These are phyloP conservation scores for Nycteola revayana DNA, from an alignment of 2,888 invertebrate genomes.

Conservation along the genomic window DNA sequence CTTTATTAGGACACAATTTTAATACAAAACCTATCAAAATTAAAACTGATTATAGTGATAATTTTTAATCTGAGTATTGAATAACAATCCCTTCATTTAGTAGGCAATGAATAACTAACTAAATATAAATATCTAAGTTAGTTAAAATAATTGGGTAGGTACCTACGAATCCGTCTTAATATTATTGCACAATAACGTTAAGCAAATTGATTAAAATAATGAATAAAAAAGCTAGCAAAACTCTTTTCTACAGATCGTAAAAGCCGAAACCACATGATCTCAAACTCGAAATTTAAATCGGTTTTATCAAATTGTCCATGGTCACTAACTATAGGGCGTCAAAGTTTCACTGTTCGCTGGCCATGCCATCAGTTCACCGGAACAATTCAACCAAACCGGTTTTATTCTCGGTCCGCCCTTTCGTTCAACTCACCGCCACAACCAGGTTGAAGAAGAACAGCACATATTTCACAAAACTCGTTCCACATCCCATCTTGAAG, in stretches of 20 bases:
- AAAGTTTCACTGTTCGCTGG: slow-evolving; percentile 56
- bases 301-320: slow-evolving; percentile 3
- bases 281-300: slow-evolving; percentile 8
- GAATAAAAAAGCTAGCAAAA: background rate
- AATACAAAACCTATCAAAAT: too few species aligned
- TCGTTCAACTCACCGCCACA: slow-evolving; percentile 86
- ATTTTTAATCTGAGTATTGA: too few species aligned
- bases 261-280: slow-evolving; percentile 10
- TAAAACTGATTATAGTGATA: too few species aligned
- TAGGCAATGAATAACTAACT: too few species aligned
- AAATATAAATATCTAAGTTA: too few species aligned
- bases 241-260: background rate
- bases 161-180: too few species aligned
- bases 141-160: too few species aligned
- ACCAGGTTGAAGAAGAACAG: slow-evolving; percentile 90
- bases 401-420: slow-evolving; percentile 47
- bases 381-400: slow-evolving; percentile 63
- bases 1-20: too few species aligned
- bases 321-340: slow-evolving; percentile 28
- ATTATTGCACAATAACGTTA: too few species aligned
- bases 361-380: slow-evolving; percentile 60
- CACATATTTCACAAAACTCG: slow-evolving; percentile 90
- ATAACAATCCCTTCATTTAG: too few species aligned
- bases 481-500: slow-evolving; percentile 85
- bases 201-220: too few species aligned